Evolutionary conservation across 53 echinoderm and acorn worm species (phyloP).

Genomic region (Echinometra lucunter): DNA sequence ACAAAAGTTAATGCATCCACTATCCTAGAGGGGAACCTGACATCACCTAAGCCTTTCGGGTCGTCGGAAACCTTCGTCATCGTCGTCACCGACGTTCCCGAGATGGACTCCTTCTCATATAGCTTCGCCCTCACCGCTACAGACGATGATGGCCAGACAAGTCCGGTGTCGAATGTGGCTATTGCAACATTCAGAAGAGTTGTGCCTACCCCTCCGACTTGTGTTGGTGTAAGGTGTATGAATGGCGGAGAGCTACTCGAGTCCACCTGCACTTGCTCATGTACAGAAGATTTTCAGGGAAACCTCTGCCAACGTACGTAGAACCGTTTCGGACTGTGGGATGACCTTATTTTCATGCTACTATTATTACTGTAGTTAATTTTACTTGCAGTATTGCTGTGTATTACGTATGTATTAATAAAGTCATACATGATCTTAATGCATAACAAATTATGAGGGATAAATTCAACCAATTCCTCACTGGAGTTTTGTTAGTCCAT

Average conservation of each 20-base stretch:
- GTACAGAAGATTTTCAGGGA: slow-evolving; percentile 17
- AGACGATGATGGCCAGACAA: background rate
- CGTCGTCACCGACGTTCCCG: background rate
- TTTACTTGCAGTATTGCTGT: too few species aligned
- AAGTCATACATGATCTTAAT: too few species aligned
- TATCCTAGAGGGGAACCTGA: background rate
- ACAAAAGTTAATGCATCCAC: background rate
- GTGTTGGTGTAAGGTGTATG: background rate
- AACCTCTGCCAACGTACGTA: slow-evolving; percentile 23
- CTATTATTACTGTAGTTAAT: too few species aligned
- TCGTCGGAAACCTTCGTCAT: slow-evolving; percentile 24
- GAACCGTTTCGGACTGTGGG: background rate
- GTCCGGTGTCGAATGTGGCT: slow-evolving; percentile 21
- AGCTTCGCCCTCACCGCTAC: background rate
- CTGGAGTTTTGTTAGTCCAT: too few species aligned
- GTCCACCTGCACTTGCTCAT: background rate
- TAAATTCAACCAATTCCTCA: too few species aligned
- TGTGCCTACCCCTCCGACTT: background rate
- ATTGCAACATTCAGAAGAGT: slow-evolving; percentile 45
- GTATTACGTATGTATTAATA: too few species aligned
- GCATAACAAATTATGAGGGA: too few species aligned
- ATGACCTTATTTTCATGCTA: background rate
- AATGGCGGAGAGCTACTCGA: background rate
- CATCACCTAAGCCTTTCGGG: background rate
- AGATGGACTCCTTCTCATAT: slow-evolving; percentile 32